Percentiles rank a stretch among this genome's conserved stretches.
These are phyloP conservation scores for Yponomeuta sedellus DNA, from an alignment of 2,888 invertebrate genomes.

Conservation along the genomic window DNA sequence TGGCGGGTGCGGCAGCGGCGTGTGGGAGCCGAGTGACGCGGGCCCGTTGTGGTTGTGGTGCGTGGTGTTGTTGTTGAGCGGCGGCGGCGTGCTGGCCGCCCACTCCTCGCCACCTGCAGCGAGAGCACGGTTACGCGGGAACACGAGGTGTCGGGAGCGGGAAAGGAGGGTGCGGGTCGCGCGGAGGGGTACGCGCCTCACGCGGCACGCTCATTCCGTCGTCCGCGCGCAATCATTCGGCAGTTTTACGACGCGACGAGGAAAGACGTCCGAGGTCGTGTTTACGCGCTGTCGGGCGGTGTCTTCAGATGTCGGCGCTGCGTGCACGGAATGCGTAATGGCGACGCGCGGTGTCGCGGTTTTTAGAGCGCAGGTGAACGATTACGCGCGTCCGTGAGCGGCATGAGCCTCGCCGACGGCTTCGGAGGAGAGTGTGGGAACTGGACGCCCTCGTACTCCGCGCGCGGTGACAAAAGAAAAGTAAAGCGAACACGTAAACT, in stretches of 20 bases:
- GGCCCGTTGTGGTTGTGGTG: slow-evolving; percentile 75
- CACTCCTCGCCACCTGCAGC: slow-evolving; percentile 72
- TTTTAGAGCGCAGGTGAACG: slow-evolving; percentile 28
- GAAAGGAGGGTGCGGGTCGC: slow-evolving; percentile 52
- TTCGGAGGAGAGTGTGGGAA: slow-evolving; percentile 45
- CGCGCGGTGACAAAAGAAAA: slow-evolving; percentile 28
- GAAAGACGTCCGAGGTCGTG: slow-evolving; percentile 15
- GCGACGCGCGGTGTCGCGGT: slow-evolving; percentile 29
- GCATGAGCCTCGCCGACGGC: slow-evolving; percentile 31
- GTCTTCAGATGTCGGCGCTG: slow-evolving; percentile 43
- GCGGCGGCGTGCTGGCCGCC: slow-evolving; percentile 67
- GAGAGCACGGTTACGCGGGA: slow-evolving; percentile 79
- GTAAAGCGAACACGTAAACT: slow-evolving; percentile 62
- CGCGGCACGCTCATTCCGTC: slow-evolving; percentile 13
- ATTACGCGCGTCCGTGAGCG: slow-evolving; percentile 63
- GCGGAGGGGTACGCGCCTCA: slow-evolving; percentile 28
- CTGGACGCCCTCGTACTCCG: slow-evolving; percentile 57
- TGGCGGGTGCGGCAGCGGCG: slow-evolving; percentile 66
- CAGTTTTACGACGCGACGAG: slow-evolving; percentile 14
- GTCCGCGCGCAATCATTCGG: slow-evolving; percentile 17
- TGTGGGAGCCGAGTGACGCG: slow-evolving; percentile 28
- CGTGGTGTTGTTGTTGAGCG: slow-evolving; percentile 75
- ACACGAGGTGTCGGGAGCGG: slow-evolving; percentile 83
- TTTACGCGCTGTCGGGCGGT: slow-evolving; percentile 28
- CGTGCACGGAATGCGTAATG: slow-evolving; percentile 44